Evolutionary conservation across 1,140 invertebrate genomes (phyloP), one percentile per base, ranked within the genome.

Genomic region (Wiebesia pumilae): DNA sequence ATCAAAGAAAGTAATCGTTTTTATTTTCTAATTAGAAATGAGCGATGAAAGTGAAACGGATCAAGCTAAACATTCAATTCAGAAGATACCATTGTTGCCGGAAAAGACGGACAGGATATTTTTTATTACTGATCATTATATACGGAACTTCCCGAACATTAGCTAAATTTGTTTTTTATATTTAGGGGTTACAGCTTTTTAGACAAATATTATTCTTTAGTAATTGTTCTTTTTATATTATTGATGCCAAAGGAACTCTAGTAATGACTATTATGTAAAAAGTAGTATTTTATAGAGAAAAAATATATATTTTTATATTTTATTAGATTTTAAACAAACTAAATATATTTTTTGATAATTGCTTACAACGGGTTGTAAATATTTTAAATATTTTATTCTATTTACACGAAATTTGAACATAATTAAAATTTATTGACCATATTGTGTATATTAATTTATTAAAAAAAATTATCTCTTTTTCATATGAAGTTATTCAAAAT

Each of bases 81-180:
- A 27, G 30, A 81, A 40, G 7, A 43, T 10, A 40, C 38, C 27
- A 33, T 75, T 86, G 19, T 35, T 40, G 21, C 73, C 73, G 4
- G 81, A 86, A 69, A 88, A 88, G 54, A 81, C 84, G 6, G 78
- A 86, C 35, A 88, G 84, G 73, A 71, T 88, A 58, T 35, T 85
- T 73, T 62, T 0, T 16, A 83, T 88, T 19, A 54, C 80, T 12
- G 65, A 85, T 12, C 73, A 88, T 75, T 88, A 16, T 40, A 82
- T 88, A 24, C 33, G n/a, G 21, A 78, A 84, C n/a, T 83, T 83
- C 24, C 33, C 21, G n/a, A 47, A 51, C 27, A 38, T 27, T 38
- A 81, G 33, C 2, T 80, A 71, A 85, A 71, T 51, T 35, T 35
- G 0, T 62, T 33, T 1, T 69, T 33, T 30, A 80, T 51, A 7